These are phyloP conservation scores for Ditylenchus weischeri DNA, from an alignment of 2,888 invertebrate genomes.

Conservation along the genomic window DNA sequence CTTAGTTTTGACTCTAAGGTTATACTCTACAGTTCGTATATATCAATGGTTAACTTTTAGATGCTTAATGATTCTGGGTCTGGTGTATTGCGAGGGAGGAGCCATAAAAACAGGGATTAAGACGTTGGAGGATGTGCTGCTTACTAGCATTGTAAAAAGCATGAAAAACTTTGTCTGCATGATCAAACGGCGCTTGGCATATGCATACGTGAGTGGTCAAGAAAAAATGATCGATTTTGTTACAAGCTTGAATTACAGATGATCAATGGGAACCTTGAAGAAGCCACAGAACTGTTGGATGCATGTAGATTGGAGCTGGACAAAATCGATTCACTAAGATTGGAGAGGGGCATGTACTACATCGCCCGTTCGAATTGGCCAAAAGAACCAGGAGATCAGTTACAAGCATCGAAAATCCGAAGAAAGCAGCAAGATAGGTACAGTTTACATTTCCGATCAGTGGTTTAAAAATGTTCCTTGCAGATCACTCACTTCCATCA, in stretches of 20 bases:
- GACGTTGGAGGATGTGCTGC: slow-evolving; percentile 2
- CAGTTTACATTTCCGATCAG: not conserved
- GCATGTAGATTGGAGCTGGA: slow-evolving; percentile 1
- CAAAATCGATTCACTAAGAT: slow-evolving; percentile 4
- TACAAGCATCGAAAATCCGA: not conserved
- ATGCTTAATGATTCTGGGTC: slow-evolving; percentile 5
- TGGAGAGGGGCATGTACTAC: slow-evolving; percentile 9
- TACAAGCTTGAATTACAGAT: not conserved
- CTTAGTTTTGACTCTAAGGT: slow-evolving; percentile 2
- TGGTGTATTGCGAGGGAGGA: slow-evolving; percentile 7
- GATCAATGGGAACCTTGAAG: not conserved
- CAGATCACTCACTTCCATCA: not conserved
- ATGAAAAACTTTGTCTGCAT: not conserved
- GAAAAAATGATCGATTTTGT: no score
- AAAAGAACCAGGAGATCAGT: not conserved
- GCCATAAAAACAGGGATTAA: slow-evolving; percentile 7
- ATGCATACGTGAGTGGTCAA: not conserved
- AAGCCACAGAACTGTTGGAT: slow-evolving; percentile 1
- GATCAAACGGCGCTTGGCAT: slow-evolving; percentile 5
- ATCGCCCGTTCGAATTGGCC: not conserved
- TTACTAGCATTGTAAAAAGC: not conserved
- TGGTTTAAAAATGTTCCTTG: not conserved
- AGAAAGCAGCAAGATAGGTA: not conserved
- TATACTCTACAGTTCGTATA: no score
- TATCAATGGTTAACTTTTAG: not conserved